phyloP scores from a whole-genome alignment of 2,797 vertebrate genomes.

The Sebastiscus albofasciatus region DNA sequence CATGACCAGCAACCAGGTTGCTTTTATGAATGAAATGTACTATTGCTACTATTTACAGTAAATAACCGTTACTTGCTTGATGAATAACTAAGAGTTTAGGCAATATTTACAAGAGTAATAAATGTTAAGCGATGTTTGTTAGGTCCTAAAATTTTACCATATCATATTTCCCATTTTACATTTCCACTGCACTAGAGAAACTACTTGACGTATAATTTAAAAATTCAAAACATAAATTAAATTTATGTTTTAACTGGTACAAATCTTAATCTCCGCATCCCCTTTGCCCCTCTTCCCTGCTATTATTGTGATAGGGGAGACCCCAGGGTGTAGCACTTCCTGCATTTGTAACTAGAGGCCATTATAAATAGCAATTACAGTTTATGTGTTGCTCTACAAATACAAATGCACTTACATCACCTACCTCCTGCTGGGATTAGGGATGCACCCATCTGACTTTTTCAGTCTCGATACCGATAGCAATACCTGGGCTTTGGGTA shows the following conservation, averaged over 20 bases:
- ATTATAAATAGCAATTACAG: not conserved
- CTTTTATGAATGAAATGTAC: slow-evolving; percentile 5
- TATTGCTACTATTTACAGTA: not conserved
- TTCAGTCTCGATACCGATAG: too few relatives aligned
- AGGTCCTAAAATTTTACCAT: not conserved
- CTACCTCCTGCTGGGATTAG: not conserved
- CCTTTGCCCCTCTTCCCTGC: not conserved
- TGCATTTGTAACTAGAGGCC: not conserved
- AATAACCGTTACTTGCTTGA: not conserved
- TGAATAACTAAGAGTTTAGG: not conserved
- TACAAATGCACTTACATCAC: not conserved
- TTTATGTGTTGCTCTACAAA: not conserved
- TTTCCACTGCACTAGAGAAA: not conserved
- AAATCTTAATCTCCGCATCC: not conserved
- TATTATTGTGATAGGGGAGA: not conserved
- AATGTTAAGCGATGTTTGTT: not conserved
- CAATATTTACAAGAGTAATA: not conserved
- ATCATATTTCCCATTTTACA: not conserved
- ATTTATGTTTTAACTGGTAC: not conserved
- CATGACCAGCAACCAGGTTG: not conserved
- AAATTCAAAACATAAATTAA: not conserved
- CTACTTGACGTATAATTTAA: not conserved
- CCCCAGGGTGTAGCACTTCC: not conserved
- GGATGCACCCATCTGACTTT: not conserved
- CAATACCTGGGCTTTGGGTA: too few relatives aligned